Evolutionary conservation across 2,797 vertebrate genomes (phyloP).

Genomic region (Geotrypetes seraphini): DNA sequence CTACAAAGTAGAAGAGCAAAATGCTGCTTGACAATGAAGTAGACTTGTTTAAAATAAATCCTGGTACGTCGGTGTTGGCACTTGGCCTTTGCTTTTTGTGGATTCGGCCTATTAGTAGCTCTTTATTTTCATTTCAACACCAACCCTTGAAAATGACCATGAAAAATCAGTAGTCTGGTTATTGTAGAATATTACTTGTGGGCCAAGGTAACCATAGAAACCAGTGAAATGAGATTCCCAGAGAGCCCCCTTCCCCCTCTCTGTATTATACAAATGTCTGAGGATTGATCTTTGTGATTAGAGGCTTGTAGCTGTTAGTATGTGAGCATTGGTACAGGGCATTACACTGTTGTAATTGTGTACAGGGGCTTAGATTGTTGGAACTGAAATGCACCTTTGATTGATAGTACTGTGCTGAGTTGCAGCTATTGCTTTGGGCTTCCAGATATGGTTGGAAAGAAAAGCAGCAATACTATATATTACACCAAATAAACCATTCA

Average conservation of each 20-base stretch:
- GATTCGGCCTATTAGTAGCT: accelerated
- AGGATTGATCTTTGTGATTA: neutral
- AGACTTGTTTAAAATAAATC: no score
- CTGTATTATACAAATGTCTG: neutral
- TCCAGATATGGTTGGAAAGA: neutral
- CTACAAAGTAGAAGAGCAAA: no score
- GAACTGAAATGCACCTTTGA: accelerated
- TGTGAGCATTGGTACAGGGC: neutral
- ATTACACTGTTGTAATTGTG: no score
- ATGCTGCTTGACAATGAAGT: no score
- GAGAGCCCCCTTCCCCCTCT: constrained; percentile 6
- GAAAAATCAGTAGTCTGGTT: neutral
- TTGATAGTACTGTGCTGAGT: neutral
- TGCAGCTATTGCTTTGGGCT: neutral
- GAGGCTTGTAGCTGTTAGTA: neutral
- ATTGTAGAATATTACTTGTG: constrained; percentile 3
- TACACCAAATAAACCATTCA: neutral
- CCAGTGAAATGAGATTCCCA: constrained; percentile 11
- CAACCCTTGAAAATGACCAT: accelerated
- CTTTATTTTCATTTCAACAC: accelerated
- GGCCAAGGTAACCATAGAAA: constrained; percentile 23
- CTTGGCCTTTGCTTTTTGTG: no score
- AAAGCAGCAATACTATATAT: accelerated
- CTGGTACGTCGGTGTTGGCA: no score
- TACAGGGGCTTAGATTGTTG: neutral